Percentiles rank a stretch among this genome's conserved stretches.
Conservation (phyloP, 2,888 invertebrate genomes). For the Xestoiulus laeticollis region DNA sequence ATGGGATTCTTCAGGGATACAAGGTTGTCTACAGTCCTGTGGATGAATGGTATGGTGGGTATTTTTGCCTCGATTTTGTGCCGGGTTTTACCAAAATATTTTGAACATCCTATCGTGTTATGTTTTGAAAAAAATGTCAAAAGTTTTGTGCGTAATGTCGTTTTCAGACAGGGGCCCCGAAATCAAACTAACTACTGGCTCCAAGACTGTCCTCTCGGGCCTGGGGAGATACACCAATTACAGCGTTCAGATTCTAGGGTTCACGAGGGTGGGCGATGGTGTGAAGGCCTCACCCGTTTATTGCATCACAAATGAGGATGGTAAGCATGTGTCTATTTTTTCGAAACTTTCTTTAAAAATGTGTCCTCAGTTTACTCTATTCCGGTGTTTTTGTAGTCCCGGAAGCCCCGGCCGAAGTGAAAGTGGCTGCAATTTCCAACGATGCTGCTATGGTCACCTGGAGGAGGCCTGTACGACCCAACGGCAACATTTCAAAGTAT, state of each 20-base stretch:
- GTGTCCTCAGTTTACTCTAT: neutral
- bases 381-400: conserved; percentile 46
- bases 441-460: conserved; percentile 53
- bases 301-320: conserved; percentile 32
- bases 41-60: conserved; percentile 56
- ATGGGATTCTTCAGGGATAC: conserved; percentile 65
- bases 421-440: conserved; percentile 55
- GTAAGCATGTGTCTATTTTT: neutral
- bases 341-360: neutral
- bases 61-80: conserved; percentile 39
- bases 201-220: conserved; percentile 50
- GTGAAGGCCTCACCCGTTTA: conserved; percentile 62
- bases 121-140: neutral
- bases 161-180: conserved; percentile 57
- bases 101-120: neutral
- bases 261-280: conserved; percentile 64
- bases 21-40: conserved; percentile 62
- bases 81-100: neutral
- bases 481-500: conserved; percentile 54
- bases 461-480: conserved; percentile 53
- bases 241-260: conserved; percentile 64
- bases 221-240: conserved; percentile 65
- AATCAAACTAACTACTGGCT: conserved; percentile 51
- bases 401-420: conserved; percentile 54
- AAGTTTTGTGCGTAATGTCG: too few species aligned